These are phyloP conservation scores for Ranitomeya variabilis DNA, from an alignment of 2,113 vertebrate species.

Conservation along the genomic window DNA sequence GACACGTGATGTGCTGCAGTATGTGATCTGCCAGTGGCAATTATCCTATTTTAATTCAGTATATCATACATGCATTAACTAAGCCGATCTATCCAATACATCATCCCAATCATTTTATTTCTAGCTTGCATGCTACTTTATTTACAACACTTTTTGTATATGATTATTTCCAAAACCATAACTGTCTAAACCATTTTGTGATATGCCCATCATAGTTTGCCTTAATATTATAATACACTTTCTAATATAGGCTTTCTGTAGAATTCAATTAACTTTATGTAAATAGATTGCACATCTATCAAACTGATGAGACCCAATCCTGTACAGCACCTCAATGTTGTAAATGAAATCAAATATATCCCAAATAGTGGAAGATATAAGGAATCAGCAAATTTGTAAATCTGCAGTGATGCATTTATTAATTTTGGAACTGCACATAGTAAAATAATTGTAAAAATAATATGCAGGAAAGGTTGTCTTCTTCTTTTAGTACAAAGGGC, in stretches of 20 bases:
- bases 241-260: background rate
- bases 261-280: conserved; percentile 19
- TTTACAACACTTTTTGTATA: background rate
- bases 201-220: background rate
- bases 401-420: background rate
- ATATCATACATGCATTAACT: background rate
- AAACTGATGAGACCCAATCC: background rate
- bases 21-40: background rate
- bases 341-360: background rate
- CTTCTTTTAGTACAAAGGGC: background rate
- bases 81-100: background rate
- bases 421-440: background rate
- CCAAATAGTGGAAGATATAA: background rate
- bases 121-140: background rate
- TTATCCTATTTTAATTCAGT: background rate
- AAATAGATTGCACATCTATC: background rate
- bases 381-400: conserved; percentile 1
- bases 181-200: background rate
- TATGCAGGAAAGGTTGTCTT: background rate
- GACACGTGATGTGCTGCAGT: background rate
- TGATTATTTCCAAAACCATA: background rate
- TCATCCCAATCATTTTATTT: background rate
- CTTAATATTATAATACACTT: background rate
- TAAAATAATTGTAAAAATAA: conserved; percentile 22
- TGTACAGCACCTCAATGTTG: background rate